Conservation (phyloP, 2,113 vertebrate genomes). For the Grantiella picta region DNA sequence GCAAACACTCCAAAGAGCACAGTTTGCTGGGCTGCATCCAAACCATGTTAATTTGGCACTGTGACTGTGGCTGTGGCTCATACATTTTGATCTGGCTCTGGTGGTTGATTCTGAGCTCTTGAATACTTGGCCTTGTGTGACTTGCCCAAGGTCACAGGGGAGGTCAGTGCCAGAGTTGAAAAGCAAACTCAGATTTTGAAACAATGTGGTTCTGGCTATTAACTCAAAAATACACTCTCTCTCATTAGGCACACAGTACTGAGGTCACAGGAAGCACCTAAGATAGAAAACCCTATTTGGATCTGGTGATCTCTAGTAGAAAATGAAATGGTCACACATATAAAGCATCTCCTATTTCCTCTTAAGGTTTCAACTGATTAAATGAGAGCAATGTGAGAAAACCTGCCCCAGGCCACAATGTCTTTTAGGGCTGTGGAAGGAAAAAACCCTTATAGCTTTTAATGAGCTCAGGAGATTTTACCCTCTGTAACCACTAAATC, state of each 20-base stretch:
- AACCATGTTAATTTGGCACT: neutral
- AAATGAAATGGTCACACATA: neutral
- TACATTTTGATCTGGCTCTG: neutral
- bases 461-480: constrained; percentile 62
- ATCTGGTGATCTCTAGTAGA: neutral
- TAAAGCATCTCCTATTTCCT: neutral
- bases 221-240: neutral
- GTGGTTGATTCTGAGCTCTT: neutral
- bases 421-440: constrained; percentile 25
- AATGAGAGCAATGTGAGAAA: constrained; percentile 22
- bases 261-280: neutral
- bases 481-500: constrained; percentile 57
- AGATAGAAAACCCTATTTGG: neutral
- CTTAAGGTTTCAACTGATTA: constrained; percentile 28
- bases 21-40: neutral
- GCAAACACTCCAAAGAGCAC: neutral
- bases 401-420: neutral
- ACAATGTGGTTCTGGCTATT: neutral
- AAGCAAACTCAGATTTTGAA: neutral
- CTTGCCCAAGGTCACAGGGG: neutral
- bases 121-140: neutral
- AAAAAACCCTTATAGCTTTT: constrained; percentile 25
- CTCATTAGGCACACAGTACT: neutral
- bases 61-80: neutral
- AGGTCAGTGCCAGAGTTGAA: neutral